Base-by-base conservation (phyloP, 2,888 invertebrate genomes). In the Drosophila helvetica region DNA sequence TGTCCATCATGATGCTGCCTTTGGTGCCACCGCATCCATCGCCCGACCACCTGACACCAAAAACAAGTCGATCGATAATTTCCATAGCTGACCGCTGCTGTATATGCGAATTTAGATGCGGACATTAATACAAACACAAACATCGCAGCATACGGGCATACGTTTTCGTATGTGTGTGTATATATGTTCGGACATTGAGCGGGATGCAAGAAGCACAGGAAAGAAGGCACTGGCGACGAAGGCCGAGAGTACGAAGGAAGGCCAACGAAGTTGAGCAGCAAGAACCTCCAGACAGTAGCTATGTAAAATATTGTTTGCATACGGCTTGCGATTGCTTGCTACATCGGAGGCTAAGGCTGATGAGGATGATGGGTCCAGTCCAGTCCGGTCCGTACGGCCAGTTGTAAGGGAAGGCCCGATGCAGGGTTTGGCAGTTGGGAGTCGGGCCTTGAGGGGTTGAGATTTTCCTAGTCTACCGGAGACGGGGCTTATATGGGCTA, bases 21-120 rank as follows among this genome's bases (percentile, higher is more conserved):
- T 65, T 67, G 56, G 74, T 78, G 77, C 75, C 83, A 77, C 72
- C 80, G 75, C 81, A 78, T 88, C 76, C 80, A 83, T 85, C 78
- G 80, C 80, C 88, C 87, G 80, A 89, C 88, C 90, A 89, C 85
- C 88, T 88, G 88, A 90, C 88, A 88, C 86, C 88, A 87, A 90
- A 90, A 90, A 90, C 90, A 90, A 87, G 86, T 90, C 91, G 91
- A 91, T 91, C 91, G 91, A 91, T 91, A 91, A 90, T 91, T 91
- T 91, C 91, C 90, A 91, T 91, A 90, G 90, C 86, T 91, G 91
- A 90, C 91, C 91, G 90, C 82, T 85, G 86, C 88, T 90, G 86
- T 88, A 86, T 90, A 90, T 90, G 89, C 88, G 88, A 88, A 90
- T 89, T 90, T 88, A 79, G 90, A 89, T 89, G 87, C 82, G 84